Evolutionary conservation across 2,113 vertebrate genomes (phyloP), one percentile per base, ranked within the genome.

Genomic region (Sturnus vulgaris): DNA sequence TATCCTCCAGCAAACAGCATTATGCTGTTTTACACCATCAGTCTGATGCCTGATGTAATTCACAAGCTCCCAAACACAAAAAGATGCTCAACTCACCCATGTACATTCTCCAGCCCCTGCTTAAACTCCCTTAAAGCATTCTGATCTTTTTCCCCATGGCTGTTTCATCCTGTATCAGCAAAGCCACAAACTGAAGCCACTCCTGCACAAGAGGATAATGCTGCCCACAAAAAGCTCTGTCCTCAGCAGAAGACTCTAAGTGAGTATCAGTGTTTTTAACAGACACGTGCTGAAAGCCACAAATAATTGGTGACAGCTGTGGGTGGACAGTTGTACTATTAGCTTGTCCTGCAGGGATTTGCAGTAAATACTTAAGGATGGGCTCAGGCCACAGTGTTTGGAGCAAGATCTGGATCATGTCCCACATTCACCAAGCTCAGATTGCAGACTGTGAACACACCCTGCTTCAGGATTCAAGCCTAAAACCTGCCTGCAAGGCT

Each of bases 251-350:
- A 83, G 56, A 40, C 31, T 85, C 69, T 11, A 55, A 86, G 81
- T 42, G 40, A 92, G 37, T 37, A 93, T 65, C 28, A 23, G 44
- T 95, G 71, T 3, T 92, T 89, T 75, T 49, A 81, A 71, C 7
- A 63, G 30, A 80, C 92, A 93, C 3, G 18, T 88, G 92, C 95
- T 68, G 65, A 92, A 90, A 95, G 57, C 72, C 61, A 35, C 78
- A 95, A 90, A 64, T 94, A 95, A 95, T 68, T 81, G 82, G 61
- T 82, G 96, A 94, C 93, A 96, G 93, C 92, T 96, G 94, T 93
- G 92, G 90, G 88, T 81, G 86, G 93, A 90, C 90, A 88, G 85
- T 77, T 94, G 92, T 88, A 78, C 93, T 95, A 33, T 70, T 50
- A 64, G 86, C 53, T 71, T 71, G 73, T 90, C 72, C 95, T 90